Evolutionary conservation across 2,113 vertebrate genomes (phyloP).

Genomic region (Crypturellus undulatus): DNA sequence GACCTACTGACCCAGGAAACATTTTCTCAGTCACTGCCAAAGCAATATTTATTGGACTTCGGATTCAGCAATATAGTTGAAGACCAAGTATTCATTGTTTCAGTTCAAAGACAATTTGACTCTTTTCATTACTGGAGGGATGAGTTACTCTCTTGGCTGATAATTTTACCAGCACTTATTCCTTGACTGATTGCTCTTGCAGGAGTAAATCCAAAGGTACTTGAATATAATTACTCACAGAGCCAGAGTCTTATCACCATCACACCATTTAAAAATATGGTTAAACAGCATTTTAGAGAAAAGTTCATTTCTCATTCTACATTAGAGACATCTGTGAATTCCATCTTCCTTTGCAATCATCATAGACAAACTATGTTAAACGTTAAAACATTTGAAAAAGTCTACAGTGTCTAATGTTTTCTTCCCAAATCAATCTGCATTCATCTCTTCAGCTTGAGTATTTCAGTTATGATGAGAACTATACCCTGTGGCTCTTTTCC

Average conservation of each 20-base stretch:
- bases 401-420: neutral
- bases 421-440: neutral
- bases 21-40: neutral
- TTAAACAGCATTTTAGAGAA: neutral
- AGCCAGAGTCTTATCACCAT: neutral
- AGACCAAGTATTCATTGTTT: neutral
- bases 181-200: neutral
- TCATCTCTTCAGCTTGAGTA: neutral
- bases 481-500: neutral
- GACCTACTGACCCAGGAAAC: neutral
- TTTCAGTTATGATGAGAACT: neutral
- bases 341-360: neutral
- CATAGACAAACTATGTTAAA: neutral
- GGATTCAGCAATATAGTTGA: too few species aligned
- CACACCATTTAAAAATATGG: accelerated
- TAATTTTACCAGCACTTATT: neutral
- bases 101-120: neutral
- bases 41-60: neutral
- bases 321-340: neutral
- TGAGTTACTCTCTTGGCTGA: neutral
- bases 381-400: neutral
- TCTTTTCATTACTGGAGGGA: neutral
- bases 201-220: neutral
- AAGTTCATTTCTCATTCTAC: neutral
- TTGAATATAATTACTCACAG: neutral